These are phyloP conservation scores for Neogobius melanostomus DNA, from an alignment of 2,113 vertebrate species.

Conservation along the genomic window DNA sequence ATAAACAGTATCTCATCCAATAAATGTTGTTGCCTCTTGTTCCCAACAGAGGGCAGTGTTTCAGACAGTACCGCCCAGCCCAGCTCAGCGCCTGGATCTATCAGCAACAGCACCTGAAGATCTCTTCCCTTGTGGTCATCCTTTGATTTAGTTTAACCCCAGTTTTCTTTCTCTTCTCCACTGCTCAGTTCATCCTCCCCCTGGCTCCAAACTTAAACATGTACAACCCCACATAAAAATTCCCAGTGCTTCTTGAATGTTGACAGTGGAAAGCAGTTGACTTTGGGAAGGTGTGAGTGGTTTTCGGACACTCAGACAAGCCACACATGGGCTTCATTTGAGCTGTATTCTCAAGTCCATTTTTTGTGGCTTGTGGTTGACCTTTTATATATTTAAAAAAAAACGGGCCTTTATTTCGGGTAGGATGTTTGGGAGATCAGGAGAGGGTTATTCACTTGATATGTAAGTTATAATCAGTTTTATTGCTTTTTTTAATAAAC, in stretches of 20 bases:
- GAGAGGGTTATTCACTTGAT: constrained; percentile 35
- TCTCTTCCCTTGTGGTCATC: constrained; percentile 56
- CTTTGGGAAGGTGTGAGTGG: constrained; percentile 38
- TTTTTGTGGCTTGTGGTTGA: constrained; percentile 8
- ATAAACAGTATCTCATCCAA: too few relatives aligned
- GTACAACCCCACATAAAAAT: constrained; percentile 41
- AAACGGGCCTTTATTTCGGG: constrained; percentile 18
- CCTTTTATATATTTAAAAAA: not conserved
- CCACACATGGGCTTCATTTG: constrained; percentile 34
- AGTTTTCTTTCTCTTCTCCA: constrained; percentile 44
- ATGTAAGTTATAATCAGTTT: constrained; percentile 49
- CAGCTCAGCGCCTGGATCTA: constrained; percentile 79
- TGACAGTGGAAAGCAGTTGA: constrained; percentile 29
- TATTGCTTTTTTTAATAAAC: constrained; percentile 52
- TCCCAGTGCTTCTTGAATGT: constrained; percentile 42
- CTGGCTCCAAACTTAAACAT: constrained; percentile 58
- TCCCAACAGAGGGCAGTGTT: constrained; percentile 76
- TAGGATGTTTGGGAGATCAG: constrained; percentile 43
- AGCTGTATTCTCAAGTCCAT: constrained; percentile 32
- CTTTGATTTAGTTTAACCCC: constrained; percentile 47
- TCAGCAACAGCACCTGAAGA: constrained; percentile 82
- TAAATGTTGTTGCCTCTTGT: constrained; percentile 25
- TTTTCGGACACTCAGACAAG: constrained; percentile 28
- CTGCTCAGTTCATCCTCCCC: constrained; percentile 48
- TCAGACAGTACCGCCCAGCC: constrained; percentile 80